phyloP scores from a whole-genome alignment of 30 jellyfish, hydroid and myxozoan species.

The Catostylus mosaicus region DNA sequence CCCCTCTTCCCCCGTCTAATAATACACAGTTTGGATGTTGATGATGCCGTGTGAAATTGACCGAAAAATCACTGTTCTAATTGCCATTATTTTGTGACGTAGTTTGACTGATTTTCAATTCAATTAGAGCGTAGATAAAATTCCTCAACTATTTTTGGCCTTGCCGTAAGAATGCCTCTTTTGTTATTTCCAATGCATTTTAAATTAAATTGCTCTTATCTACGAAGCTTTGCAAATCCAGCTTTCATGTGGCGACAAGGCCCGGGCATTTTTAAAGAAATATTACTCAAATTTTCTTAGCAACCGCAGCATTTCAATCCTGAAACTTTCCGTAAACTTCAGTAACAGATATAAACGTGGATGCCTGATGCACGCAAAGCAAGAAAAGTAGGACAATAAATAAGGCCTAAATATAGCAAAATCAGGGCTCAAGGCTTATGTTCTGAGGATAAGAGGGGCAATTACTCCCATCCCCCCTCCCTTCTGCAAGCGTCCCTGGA shows the following conservation, averaged over 20 bases:
- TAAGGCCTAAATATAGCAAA: too few relatives aligned
- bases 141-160: neutral
- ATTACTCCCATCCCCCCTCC: too few relatives aligned
- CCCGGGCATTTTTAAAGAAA: neutral
- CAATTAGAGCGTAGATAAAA: neutral
- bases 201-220: neutral
- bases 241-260: neutral
- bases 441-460: too few relatives aligned
- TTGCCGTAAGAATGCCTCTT: neutral
- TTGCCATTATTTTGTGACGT: neutral
- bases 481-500: too few relatives aligned
- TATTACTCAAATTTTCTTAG: neutral
- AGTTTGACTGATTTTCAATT: neutral
- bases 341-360: too few relatives aligned
- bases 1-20: too few relatives aligned
- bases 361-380: too few relatives aligned
- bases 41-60: too few relatives aligned
- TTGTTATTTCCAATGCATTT: neutral
- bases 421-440: too few relatives aligned
- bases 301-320: neutral
- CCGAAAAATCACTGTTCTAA: too few relatives aligned
- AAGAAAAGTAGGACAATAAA: too few relatives aligned
- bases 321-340: neutral
- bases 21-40: too few relatives aligned
- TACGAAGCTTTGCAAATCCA: neutral